Conservation (phyloP, 2,113 vertebrate species). For the Daphoenositta chrysoptera region DNA sequence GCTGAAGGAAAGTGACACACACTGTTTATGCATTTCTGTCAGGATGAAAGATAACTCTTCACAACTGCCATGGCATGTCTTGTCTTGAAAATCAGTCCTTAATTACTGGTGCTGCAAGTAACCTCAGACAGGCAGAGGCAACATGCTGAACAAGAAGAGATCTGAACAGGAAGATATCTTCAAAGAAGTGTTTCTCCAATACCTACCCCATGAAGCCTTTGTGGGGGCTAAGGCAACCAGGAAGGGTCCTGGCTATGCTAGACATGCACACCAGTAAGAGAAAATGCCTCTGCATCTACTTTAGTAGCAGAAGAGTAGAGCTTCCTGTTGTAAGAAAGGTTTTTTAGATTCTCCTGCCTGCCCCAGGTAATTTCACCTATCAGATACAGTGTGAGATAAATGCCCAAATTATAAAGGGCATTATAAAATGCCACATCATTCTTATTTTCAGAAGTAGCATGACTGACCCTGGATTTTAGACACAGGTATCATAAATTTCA, state of each 20-base stretch:
- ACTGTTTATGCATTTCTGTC: not conserved
- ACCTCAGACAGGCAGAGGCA: not conserved
- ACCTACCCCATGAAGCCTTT: not conserved
- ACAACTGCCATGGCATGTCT: not conserved
- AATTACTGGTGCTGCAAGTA: not conserved
- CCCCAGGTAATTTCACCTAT: not conserved
- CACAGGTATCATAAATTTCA: not conserved
- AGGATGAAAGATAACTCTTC: not conserved
- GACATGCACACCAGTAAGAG: not conserved
- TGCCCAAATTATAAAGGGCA: not conserved
- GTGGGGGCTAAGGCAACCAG: not conserved
- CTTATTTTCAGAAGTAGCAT: not conserved
- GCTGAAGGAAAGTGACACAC: not conserved
- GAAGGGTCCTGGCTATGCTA: not conserved
- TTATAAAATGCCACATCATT: not conserved
- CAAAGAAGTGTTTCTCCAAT: not conserved
- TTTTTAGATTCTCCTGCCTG: not conserved
- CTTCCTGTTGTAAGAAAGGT: not conserved
- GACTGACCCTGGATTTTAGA: not conserved
- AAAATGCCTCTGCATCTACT: not conserved
- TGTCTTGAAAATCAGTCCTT: not conserved
- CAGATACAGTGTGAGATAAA: not conserved
- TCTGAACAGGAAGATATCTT: not conserved
- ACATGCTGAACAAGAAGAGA: accelerated
- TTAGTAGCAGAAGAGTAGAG: not conserved